Base-by-base conservation (phyloP, 2,797 vertebrate genomes). In the Typhlichthys subterraneus region DNA sequence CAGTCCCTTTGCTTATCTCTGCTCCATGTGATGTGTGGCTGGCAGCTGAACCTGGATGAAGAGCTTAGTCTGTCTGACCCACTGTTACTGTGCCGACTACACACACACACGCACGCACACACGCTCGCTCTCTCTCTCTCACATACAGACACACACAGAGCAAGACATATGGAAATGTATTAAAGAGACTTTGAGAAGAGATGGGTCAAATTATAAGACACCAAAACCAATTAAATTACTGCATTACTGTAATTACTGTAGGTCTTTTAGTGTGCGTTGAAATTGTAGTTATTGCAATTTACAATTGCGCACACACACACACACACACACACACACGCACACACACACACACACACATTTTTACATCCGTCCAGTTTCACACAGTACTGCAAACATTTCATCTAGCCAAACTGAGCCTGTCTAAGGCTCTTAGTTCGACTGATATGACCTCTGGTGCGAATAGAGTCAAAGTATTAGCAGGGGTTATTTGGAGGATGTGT, bases 51-150 rank as follows among this genome's bases (percentile, higher is more conserved):
- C 80, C 85, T 85, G 90, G 88, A 91, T 91, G 85, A 91, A 91
- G 87, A 89, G 91, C 90, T 92, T 89, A 92, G 88, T 82, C 86
- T 83, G 90, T 92, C 92, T 93, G 90, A 91, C 91, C 90, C 87
- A 85, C 81, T 90, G 80, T 73, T 79, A 76, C 74, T 23, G 23
- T 67, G 73, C 65, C 65, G 3, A 23, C 12, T 47, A 29, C 42
- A 53, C 59, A 42, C 49, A 52, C 59, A 75, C 72, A 65, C 45
- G 47, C 17, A 29, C 61, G 54, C 42, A 62, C 29, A 42, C 13
- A 47, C 14, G 5, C 45, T 23, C 50, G 8, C 12, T 45, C 31
- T 53, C 31, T 14, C 47, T 50, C 23, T 38, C 58, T 31, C 48
- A 60, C 46, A 33, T 23, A 38, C 29, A 50, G 13, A 48, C 5